Percentiles rank a stretch among this genome's conserved stretches.
Evolutionary conservation across 92 coral and sea anemone species (phyloP).

Genomic region (Isaurus tuberculatus): DNA sequence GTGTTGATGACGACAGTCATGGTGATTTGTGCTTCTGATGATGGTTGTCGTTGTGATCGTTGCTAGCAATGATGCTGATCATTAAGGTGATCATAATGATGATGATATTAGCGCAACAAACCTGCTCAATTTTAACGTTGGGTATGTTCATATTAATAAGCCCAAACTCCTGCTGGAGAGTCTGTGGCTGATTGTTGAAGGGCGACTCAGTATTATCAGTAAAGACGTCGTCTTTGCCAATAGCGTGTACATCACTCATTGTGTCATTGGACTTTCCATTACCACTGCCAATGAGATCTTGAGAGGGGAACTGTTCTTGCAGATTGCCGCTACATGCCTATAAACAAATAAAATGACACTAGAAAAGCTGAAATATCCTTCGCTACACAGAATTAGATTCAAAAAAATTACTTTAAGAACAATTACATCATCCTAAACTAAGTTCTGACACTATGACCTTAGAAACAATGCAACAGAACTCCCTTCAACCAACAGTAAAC

Average conservation of each 20-base stretch:
- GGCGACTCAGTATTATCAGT: conserved; percentile 36
- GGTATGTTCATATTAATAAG: conserved; percentile 86
- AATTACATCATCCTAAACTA: no score
- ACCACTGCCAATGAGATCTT: conserved; percentile 38
- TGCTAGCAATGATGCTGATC: neutral
- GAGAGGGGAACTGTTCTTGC: conserved; percentile 52
- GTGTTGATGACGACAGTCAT: no score
- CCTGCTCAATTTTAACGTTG: conserved; percentile 87
- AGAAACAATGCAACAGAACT: no score
- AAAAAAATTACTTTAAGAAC: no score
- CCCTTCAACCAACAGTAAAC: no score
- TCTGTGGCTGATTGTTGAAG: conserved; percentile 69
- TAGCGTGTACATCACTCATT: conserved; percentile 29
- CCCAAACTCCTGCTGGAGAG: conserved; percentile 89
- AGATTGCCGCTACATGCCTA: conserved; percentile 85
- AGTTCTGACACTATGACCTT: no score
- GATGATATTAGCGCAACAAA: conserved; percentile 6
- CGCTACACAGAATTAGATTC: no score
- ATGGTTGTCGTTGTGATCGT: no score
- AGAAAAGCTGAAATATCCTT: no score
- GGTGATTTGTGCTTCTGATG: no score
- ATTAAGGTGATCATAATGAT: neutral
- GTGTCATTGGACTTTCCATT: conserved; percentile 47
- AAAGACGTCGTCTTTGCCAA: conserved; percentile 23
- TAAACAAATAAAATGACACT: neutral